phyloP scores from a whole-genome alignment of 2,113 vertebrate species.

The Perognathus longimembris region DNA sequence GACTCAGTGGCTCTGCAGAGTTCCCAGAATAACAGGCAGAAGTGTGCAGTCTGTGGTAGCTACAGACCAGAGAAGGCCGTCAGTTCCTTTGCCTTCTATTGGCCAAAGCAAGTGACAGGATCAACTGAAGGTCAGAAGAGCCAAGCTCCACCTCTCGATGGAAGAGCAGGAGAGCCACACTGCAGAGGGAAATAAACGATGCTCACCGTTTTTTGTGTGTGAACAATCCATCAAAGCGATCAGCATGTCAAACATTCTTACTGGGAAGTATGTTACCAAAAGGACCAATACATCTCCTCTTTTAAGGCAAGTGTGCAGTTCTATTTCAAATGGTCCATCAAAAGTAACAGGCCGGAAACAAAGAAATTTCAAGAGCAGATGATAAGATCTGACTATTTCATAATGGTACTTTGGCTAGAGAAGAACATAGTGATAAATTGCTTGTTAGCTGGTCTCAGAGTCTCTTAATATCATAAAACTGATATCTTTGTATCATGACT shows the following conservation, averaged over 20 bases:
- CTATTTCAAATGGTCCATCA: background rate
- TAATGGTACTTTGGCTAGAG: background rate
- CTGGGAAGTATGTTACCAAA: background rate
- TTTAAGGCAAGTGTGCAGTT: background rate
- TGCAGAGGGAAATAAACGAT: background rate
- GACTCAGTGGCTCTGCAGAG: background rate
- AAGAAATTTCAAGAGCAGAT: background rate
- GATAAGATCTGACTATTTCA: background rate
- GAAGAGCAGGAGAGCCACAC: background rate
- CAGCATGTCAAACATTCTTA: background rate
- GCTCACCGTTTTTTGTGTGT: background rate
- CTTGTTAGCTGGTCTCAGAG: background rate
- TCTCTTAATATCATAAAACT: background rate
- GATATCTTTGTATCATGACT: background rate
- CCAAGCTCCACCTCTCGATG: background rate
- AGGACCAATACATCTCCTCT: background rate
- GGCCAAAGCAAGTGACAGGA: background rate
- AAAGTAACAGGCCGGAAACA: background rate
- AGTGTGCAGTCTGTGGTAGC: background rate
- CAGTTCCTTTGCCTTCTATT: background rate
- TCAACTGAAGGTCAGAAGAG: background rate
- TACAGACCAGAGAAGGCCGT: background rate
- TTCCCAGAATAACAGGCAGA: background rate
- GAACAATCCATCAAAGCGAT: background rate
- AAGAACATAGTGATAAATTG: background rate